A percentile compares a stretch with the other conserved stretches of the same genome.
Conservation (phyloP, 1,140 invertebrate species). For the Pachypeltis micranthus region DNA sequence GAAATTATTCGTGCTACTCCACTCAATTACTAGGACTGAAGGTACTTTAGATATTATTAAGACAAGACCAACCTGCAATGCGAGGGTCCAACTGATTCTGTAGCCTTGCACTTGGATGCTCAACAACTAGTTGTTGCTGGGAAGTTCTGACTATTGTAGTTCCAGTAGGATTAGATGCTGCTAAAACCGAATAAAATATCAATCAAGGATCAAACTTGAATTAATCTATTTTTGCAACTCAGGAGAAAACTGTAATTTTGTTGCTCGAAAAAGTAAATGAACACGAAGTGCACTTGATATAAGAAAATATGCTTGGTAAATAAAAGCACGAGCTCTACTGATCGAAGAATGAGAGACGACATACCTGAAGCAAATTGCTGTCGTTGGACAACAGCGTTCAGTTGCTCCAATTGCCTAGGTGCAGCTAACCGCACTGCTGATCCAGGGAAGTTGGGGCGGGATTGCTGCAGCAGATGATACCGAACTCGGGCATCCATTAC, state of each 20-base stretch:
- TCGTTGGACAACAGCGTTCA: conserved; percentile 13
- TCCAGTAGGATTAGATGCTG: conserved; percentile 17
- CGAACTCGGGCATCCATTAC: conserved; percentile 31
- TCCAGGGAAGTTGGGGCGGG: conserved; percentile 12
- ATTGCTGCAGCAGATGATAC: conserved; percentile 32
- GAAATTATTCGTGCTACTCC: too few relatives aligned
- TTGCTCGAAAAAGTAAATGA: too few relatives aligned
- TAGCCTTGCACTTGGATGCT: neutral
- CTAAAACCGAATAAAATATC: too few relatives aligned
- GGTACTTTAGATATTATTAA: too few relatives aligned
- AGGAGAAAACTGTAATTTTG: too few relatives aligned
- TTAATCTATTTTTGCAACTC: too few relatives aligned
- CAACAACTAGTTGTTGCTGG: neutral
- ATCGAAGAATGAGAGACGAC: neutral
- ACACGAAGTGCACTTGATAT: too few relatives aligned
- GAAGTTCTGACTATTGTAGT: neutral
- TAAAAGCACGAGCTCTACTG: too few relatives aligned
- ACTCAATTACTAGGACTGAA: too few relatives aligned
- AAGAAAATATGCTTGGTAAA: too few relatives aligned
- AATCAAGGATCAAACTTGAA: too few relatives aligned
- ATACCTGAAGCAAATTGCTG: conserved; percentile 17
- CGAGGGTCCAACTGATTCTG: neutral
- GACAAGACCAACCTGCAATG: neutral
- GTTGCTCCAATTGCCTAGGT: conserved; percentile 12
- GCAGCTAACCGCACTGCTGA: conserved; percentile 9